phyloP scores from a whole-genome alignment of 2,888 invertebrate species.

The Therioaphis trifolii region DNA sequence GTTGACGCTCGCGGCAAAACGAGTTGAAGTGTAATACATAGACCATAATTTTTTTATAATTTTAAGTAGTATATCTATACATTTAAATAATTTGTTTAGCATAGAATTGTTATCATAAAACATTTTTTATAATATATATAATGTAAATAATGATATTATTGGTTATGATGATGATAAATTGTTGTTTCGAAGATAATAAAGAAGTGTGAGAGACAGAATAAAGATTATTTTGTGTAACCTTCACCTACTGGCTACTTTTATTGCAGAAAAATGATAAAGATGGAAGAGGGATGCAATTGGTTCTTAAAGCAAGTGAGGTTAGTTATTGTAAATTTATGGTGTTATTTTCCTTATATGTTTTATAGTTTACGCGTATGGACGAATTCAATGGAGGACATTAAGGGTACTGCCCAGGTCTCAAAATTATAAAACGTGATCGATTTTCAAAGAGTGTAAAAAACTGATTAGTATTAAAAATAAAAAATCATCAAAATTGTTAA shows the following conservation, averaged over 20 bases:
- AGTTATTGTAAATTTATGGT: no score
- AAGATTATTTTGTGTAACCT: not conserved
- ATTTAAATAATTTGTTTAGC: slow-evolving; percentile 41
- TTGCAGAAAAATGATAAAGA: no score
- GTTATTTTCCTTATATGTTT: no score
- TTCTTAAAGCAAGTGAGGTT: no score
- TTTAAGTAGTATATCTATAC: slow-evolving; percentile 43
- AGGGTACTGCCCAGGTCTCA: no score
- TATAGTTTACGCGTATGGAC: no score
- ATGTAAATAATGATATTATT: slow-evolving; percentile 31
- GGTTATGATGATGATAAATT: slow-evolving; percentile 23
- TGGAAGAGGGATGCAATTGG: no score
- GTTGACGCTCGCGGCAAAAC: slow-evolving; percentile 42
- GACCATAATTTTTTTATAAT: slow-evolving; percentile 23
- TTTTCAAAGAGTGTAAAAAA: no score
- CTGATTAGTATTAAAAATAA: no score
- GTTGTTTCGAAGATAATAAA: slow-evolving; percentile 48
- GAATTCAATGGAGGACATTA: no score
- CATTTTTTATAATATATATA: slow-evolving; percentile 25
- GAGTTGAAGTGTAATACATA: slow-evolving; percentile 40
- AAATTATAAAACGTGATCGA: no score
- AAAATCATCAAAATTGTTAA: no score
- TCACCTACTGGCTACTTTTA: not conserved
- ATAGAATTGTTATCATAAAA: slow-evolving; percentile 44
- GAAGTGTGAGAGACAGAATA: slow-evolving; percentile 30